Conservation (phyloP, 2,797 vertebrate species). For the Notolabrus celidotus region DNA sequence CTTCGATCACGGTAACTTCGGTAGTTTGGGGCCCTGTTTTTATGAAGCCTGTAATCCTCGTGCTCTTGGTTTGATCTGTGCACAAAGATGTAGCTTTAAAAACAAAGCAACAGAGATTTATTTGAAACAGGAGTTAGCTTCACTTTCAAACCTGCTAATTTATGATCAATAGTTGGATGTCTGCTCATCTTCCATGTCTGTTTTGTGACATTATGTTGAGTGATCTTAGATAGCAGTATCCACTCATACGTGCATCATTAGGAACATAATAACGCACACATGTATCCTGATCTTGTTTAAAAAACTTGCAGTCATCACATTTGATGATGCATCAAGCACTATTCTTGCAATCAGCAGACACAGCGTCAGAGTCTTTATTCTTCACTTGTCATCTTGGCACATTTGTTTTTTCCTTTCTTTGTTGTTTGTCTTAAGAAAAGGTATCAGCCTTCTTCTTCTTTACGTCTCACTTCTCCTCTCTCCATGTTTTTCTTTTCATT, state of each 20-base stretch:
- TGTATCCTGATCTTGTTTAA: not conserved
- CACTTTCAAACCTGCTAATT: too few species aligned
- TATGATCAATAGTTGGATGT: too few species aligned
- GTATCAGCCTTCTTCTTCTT: conserved; percentile 7
- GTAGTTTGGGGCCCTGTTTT: too few species aligned
- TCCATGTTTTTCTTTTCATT: conserved; percentile 23
- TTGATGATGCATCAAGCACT: not conserved
- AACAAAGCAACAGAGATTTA: too few species aligned
- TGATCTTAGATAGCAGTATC: too few species aligned
- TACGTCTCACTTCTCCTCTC: conserved; percentile 13
- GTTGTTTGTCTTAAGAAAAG: conserved; percentile 43
- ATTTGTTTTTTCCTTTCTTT: conserved; percentile 14
- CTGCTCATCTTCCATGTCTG: too few species aligned
- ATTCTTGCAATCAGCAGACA: not conserved
- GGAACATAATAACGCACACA: not conserved
- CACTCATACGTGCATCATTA: not conserved
- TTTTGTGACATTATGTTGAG: too few species aligned
- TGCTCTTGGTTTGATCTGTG: too few species aligned
- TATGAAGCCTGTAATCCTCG: too few species aligned
- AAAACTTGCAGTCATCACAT: not conserved
- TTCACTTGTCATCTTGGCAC: conserved; percentile 31
- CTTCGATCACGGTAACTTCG: too few species aligned
- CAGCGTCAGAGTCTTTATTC: conserved; percentile 35
- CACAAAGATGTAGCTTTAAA: too few species aligned
- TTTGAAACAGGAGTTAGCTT: too few species aligned